Evolutionary conservation across 1,140 invertebrate species (phyloP).

Genomic region (Bombus waltoni): DNA sequence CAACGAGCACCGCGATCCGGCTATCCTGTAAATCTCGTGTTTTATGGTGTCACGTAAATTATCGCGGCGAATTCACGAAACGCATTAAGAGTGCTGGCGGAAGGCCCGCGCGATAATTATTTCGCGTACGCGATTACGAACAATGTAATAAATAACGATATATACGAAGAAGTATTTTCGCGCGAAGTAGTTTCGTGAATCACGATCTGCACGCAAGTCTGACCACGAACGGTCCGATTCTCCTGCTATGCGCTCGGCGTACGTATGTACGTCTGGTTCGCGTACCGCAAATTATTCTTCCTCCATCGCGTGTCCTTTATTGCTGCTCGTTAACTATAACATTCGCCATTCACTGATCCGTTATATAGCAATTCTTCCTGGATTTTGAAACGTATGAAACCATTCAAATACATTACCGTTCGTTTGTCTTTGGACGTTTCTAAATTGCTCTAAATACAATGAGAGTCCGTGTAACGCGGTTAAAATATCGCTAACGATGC

Average conservation of each 20-base stretch:
- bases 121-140: constrained; percentile 10
- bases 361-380: not conserved
- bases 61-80: constrained; percentile 11
- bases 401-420: no score
- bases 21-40: constrained; percentile 13
- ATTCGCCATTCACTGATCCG: no score
- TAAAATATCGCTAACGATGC: no score
- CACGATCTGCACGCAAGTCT: constrained; percentile 23
- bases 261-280: not conserved
- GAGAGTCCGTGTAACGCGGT: no score
- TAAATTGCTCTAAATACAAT: no score
- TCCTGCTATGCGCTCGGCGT: not conserved
- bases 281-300: not conserved
- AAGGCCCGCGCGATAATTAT: constrained; percentile 12
- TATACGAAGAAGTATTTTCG: not conserved
- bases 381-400: not conserved
- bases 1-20: not conserved
- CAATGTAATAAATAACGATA: constrained; percentile 21
- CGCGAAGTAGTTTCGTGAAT: constrained; percentile 5
- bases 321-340: constrained; percentile 16
- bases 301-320: constrained; percentile 21
- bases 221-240: not conserved
- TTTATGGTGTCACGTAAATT: constrained; percentile 29
- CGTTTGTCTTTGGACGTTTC: no score
- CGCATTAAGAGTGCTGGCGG: not conserved